Evolutionary conservation across 2,888 invertebrate genomes (phyloP).

Genomic region (Chironomus riparius): DNA sequence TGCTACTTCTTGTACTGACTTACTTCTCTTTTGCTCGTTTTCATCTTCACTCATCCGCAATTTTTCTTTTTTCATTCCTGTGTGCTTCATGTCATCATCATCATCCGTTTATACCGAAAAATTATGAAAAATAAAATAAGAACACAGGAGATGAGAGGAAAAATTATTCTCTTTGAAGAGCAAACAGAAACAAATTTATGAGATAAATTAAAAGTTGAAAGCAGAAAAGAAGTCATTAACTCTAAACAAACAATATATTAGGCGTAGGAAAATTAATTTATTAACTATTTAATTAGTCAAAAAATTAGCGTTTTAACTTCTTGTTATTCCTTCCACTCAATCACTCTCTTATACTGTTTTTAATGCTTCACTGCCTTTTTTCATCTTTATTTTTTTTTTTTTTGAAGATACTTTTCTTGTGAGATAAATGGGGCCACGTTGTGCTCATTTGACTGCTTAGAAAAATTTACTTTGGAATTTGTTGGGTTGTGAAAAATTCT

Average conservation of each 20-base stretch:
- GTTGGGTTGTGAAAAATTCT: no score
- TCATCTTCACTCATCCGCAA: neutral
- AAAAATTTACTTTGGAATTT: no score
- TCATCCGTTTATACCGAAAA: neutral
- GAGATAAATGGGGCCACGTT: no score
- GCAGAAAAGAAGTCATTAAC: constrained; percentile 10
- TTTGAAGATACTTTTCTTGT: no score
- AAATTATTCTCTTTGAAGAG: neutral
- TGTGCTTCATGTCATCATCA: neutral
- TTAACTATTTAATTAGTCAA: constrained; percentile 18
- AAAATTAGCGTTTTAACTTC: constrained; percentile 3
- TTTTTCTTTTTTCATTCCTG: neutral
- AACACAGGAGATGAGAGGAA: neutral
- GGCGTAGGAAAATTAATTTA: constrained; percentile 13
- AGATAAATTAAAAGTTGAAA: neutral
- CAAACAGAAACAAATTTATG: constrained; percentile 1
- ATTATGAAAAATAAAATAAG: neutral
- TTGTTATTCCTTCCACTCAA: neutral
- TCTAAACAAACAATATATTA: constrained; percentile 17
- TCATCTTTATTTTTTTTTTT: no score
- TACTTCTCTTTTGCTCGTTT: neutral
- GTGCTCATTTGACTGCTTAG: no score
- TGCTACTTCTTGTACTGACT: no score
- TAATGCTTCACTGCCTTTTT: no score
- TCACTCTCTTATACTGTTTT: neutral